Percentiles rank a stretch among this genome's conserved stretches.
Conservation (phyloP, 2,888 invertebrate genomes). For the Toxonevra muliebris region DNA sequence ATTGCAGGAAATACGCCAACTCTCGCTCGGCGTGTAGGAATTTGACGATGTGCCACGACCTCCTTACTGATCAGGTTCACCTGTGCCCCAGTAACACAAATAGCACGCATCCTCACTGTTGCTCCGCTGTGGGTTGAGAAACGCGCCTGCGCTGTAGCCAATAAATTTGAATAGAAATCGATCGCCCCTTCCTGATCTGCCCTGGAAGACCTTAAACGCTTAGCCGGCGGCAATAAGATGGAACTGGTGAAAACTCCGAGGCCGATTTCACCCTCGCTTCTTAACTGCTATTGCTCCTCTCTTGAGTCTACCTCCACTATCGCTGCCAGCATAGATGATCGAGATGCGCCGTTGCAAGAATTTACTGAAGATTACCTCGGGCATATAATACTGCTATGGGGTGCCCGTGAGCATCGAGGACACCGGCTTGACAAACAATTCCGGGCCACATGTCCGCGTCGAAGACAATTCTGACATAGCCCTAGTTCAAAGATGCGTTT, state of each 20-base stretch:
- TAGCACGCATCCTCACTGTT: neutral
- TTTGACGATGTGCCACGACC: neutral
- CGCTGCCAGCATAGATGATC: neutral
- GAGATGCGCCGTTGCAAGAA: neutral
- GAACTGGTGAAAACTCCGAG: constrained; percentile 7
- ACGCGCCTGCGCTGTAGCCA: constrained; percentile 18
- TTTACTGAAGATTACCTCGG: neutral
- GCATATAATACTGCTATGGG: too few relatives aligned
- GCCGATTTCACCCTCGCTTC: neutral
- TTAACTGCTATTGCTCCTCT: too few relatives aligned
- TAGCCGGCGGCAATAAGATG: neutral
- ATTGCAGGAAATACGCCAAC: constrained; percentile 1
- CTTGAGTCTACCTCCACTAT: too few relatives aligned
- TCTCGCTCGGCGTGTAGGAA: neutral
- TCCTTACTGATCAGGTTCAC: constrained; percentile 10
- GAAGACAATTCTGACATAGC: neutral
- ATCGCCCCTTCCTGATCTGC: too few relatives aligned
- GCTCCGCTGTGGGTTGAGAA: constrained; percentile 11
- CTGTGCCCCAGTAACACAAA: constrained; percentile 18
- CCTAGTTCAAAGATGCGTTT: constrained; percentile 17
- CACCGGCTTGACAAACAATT: too few relatives aligned
- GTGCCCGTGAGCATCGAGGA: too few relatives aligned
- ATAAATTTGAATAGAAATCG: neutral
- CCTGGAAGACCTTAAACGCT: too few relatives aligned
- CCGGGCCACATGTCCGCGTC: neutral